phyloP scores from a whole-genome alignment of 2,888 invertebrate species.

The Acanthopleura granulata region DNA sequence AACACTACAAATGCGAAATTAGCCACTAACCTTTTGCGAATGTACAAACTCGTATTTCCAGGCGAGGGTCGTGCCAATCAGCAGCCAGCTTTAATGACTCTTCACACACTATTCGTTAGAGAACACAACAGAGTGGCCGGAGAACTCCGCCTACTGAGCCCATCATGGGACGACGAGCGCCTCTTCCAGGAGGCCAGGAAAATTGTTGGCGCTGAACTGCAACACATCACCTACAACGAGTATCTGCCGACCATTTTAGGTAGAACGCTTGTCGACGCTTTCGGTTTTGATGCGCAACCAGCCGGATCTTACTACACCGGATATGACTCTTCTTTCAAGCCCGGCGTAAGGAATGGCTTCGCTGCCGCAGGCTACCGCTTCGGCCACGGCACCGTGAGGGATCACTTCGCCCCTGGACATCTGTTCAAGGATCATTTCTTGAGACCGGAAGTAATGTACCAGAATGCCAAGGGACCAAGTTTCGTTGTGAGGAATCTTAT shows the following conservation, averaged over 20 bases:
- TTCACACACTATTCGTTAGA: conserved; percentile 80
- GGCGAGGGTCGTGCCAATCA: conserved; percentile 89
- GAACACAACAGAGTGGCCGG: conserved; percentile 91
- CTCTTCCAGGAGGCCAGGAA: conserved; percentile 71
- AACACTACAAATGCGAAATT: too few species aligned
- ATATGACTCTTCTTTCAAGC: neutral
- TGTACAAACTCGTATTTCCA: conserved; percentile 43
- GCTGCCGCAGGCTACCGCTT: conserved; percentile 7
- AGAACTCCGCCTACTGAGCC: conserved; percentile 83
- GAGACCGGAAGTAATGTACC: conserved; percentile 6
- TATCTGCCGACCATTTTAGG: conserved; percentile 84
- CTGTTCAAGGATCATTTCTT: conserved; percentile 20
- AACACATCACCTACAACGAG: conserved; percentile 68
- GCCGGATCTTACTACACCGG: conserved; percentile 1
- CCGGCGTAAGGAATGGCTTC: conserved; percentile 6
- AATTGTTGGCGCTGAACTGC: conserved; percentile 82
- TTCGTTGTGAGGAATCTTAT: neutral
- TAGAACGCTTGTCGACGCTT: neutral
- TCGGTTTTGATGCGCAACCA: neutral
- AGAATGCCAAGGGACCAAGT: neutral
- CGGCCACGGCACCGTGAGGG: conserved; percentile 17
- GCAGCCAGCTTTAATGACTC: conserved; percentile 85
- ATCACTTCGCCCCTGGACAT: neutral
- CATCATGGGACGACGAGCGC: conserved; percentile 78
- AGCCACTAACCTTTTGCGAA: too few species aligned